phyloP scores from a whole-genome alignment of 2,888 invertebrate genomes.

The Geophilus truncorum region DNA sequence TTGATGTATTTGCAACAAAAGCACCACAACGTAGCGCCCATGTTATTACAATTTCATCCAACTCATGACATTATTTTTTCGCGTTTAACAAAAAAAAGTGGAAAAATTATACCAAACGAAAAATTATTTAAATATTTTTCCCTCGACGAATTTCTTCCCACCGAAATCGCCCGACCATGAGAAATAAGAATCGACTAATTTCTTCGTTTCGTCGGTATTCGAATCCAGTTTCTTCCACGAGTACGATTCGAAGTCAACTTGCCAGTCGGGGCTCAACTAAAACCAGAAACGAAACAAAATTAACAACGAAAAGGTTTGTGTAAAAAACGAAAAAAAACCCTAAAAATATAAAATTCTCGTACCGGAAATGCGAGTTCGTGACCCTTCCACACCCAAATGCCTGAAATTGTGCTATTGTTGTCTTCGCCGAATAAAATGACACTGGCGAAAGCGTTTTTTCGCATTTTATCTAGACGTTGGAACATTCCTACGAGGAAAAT shows the following conservation, averaged over 20 bases:
- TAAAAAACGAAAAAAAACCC: conserved; percentile 30
- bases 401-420: conserved; percentile 87
- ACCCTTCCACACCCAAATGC: conserved; percentile 97
- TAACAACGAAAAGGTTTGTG: not conserved
- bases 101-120: no score
- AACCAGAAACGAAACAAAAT: not conserved
- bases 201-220: conserved; percentile 70
- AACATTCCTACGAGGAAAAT: conserved; percentile 82
- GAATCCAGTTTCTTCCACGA: conserved; percentile 91
- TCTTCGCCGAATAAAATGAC: conserved; percentile 89
- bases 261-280: conserved; percentile 83
- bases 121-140: conserved; percentile 96
- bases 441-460: conserved; percentile 92
- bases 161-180: conserved; percentile 84
- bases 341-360: conserved; percentile 37
- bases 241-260: conserved; percentile 95
- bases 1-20: not conserved
- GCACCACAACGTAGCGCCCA: not conserved
- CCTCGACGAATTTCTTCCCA: conserved; percentile 94
- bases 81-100: no score
- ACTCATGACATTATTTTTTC: not conserved
- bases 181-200: conserved; percentile 81
- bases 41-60: not conserved
- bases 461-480: conserved; percentile 96
- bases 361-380: conserved; percentile 84